Conservation (phyloP, 1,140 invertebrate genomes). For the Ganaspis sp. region DNA sequence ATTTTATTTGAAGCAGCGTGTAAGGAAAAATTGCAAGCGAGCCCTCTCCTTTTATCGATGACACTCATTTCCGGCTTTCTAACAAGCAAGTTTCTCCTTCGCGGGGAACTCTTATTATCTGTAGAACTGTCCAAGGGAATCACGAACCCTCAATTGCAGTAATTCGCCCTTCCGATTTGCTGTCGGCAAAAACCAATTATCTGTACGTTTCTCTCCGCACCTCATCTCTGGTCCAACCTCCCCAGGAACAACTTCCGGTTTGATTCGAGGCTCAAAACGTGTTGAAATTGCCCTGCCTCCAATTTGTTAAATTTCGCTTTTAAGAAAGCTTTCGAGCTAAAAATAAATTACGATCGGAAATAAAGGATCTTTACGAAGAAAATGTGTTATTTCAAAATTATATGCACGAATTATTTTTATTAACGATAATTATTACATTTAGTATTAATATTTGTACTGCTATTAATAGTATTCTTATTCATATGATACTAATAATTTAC, state of each 20-base stretch:
- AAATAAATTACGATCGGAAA: not conserved
- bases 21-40: slow-evolving; percentile 30
- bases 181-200: slow-evolving; percentile 40
- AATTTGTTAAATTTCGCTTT: not conserved
- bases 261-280: slow-evolving; percentile 32
- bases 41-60: slow-evolving; percentile 39
- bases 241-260: slow-evolving; percentile 42
- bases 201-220: not conserved
- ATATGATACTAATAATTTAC: too few species aligned
- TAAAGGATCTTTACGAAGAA: not conserved
- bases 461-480: too few species aligned
- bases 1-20: slow-evolving; percentile 24
- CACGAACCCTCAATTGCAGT: slow-evolving; percentile 31
- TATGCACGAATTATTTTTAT: too few species aligned
- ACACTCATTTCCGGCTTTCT: slow-evolving; percentile 39
- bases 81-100: not conserved
- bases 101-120: slow-evolving; percentile 38
- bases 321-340: not conserved
- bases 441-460: too few species aligned
- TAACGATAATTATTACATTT: too few species aligned
- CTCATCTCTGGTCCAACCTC: slow-evolving; percentile 28
- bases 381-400: too few species aligned
- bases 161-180: slow-evolving; percentile 29
- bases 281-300: not conserved
- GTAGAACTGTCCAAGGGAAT: slow-evolving; percentile 21